Evolutionary conservation across 2,888 invertebrate species (phyloP), one percentile per base, ranked within the genome.

Genomic region (Dryobotodes eremita): DNA sequence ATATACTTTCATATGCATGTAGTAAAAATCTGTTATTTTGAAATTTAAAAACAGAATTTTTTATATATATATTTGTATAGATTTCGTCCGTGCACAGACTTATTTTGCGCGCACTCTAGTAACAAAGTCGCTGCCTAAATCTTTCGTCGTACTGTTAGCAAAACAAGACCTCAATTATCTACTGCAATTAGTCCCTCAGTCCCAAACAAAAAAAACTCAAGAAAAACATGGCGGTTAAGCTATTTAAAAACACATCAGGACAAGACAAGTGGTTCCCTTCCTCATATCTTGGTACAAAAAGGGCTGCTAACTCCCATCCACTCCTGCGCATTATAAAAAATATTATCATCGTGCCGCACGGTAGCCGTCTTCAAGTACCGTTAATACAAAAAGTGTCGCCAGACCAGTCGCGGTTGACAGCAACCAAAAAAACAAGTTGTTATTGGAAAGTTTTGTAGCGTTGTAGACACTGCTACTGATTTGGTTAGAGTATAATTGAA

Each of bases 301-400:
- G 65, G 74, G 71, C 50, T 55, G 0, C 59, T 59, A 64, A 42
- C 55, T 50, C 15, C 17, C 46, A 85, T 55, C 46, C 20, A 84
- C 77, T 75, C 71, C 48, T 70, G 74, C 85, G 76, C 85, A 79
- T 85, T 72, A 76, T 23, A 71, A 74, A n/a, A n/a, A n/a, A n/a
- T n/a, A 84, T 77, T 73, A 82, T 50, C 53, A 42, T 26, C 86
- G 62, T 73, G 74, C 72, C 61, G 50, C 74, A 65, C 79, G 73
- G 86, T 88, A 86, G 80, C 82, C 42, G 69, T 75, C 59, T 70
- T 70, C 62, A 75, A 77, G 71, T 86, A 81, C 86, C 80, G 86
- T 87, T 87, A 85, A 26, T 26, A 80, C 46, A 75, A 79, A 86
- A 79, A 77, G 42, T 77, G 71, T 70, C 85, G 53, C 59, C 68